These are phyloP conservation scores for Zosterops japonicus DNA, from an alignment of 2,113 vertebrate genomes.

Conservation along the genomic window DNA sequence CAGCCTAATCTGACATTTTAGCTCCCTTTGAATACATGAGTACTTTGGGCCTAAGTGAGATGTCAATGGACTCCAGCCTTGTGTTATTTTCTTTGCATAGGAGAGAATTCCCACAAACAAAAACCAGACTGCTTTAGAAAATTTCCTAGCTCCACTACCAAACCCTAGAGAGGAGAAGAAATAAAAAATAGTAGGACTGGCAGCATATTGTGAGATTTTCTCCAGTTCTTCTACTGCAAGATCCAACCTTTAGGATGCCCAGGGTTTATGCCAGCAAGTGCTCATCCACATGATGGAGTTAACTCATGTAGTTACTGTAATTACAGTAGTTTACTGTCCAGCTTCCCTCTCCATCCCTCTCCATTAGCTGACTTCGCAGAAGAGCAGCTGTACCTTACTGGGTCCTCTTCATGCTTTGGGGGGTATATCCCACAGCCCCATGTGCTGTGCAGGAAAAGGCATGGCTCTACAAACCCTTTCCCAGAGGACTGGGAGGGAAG, in stretches of 20 bases:
- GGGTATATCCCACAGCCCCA: neutral
- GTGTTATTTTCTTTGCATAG: neutral
- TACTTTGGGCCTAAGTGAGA: neutral
- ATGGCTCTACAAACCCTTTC: neutral
- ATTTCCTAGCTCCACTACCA: neutral
- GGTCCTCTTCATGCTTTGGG: neutral
- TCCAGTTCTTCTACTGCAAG: neutral
- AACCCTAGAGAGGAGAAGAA: neutral
- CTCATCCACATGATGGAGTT: neutral
- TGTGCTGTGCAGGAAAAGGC: neutral
- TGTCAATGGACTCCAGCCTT: neutral
- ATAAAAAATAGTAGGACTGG: neutral
- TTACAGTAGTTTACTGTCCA: neutral
- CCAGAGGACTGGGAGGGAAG: neutral
- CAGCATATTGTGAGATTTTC: neutral
- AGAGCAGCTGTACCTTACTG: neutral
- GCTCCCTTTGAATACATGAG: neutral
- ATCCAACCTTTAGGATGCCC: neutral
- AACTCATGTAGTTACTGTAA: neutral
- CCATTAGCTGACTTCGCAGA: neutral
- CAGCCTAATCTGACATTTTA: neutral
- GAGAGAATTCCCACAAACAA: neutral
- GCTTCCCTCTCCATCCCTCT: neutral
- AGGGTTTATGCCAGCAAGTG: neutral
- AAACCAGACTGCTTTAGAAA: neutral